Evolutionary conservation across 2,888 invertebrate species (phyloP).

Genomic region (Eurois occulta): DNA sequence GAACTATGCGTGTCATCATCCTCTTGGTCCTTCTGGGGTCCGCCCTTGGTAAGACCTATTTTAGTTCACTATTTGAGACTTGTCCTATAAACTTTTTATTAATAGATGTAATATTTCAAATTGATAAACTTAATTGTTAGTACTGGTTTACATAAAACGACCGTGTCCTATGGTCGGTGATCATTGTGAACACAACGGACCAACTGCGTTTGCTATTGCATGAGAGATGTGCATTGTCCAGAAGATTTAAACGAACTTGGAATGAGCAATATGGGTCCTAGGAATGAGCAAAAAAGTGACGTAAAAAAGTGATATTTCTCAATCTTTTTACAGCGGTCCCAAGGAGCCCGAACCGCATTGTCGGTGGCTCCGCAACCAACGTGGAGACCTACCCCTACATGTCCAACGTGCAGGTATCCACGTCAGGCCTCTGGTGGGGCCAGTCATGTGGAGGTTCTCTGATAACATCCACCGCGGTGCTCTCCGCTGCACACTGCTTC

Average conservation of each 20-base stretch:
- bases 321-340: conserved; percentile 68
- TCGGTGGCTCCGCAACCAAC: conserved; percentile 73
- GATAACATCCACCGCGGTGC: conserved; percentile 66
- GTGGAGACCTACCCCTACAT: conserved; percentile 77
- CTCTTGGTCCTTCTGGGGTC: conserved; percentile 11
- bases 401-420: conserved; percentile 73
- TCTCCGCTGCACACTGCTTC: conserved; percentile 80
- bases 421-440: conserved; percentile 67
- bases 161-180: neutral
- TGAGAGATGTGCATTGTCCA: neutral
- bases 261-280: neutral
- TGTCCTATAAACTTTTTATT: neutral
- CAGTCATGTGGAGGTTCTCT: conserved; percentile 77
- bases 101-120: neutral
- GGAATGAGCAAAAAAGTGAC: neutral
- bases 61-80: neutral
- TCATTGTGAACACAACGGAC: neutral
- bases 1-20: conserved; percentile 15
- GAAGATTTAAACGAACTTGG: neutral
- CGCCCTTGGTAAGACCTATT: neutral
- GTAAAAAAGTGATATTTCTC: neutral
- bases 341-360: conserved; percentile 69
- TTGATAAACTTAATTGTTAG: neutral
- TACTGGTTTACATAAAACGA: too few relatives aligned
- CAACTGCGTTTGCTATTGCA: neutral